Percentiles rank a stretch among this genome's conserved stretches.
Conservation (phyloP, 2,888 invertebrate genomes). For the Pristionchus mayeri region DNA sequence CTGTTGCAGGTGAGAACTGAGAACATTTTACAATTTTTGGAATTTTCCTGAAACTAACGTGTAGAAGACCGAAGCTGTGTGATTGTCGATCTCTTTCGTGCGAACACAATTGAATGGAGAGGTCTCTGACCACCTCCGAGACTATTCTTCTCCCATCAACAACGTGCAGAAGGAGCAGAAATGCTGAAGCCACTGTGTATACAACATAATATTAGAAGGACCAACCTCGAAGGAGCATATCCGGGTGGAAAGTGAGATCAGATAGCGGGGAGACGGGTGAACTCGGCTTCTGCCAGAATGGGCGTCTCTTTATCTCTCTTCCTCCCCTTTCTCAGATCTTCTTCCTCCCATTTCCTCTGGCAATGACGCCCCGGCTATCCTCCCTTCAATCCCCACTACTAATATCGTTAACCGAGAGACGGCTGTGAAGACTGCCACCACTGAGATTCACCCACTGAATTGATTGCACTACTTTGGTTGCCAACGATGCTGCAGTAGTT, state of each 20-base stretch:
- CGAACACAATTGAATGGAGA: conserved; percentile 35
- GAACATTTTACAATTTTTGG: neutral
- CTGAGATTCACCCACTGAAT: conserved; percentile 6
- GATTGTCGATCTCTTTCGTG: neutral
- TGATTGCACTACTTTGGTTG: neutral
- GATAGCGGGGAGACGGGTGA: conserved; percentile 1
- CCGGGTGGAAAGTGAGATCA: neutral
- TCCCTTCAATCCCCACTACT: conserved; percentile 30
- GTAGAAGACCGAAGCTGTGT: conserved; percentile 10
- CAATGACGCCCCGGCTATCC: neutral
- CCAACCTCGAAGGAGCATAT: conserved; percentile 22
- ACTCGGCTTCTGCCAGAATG: conserved; percentile 10
- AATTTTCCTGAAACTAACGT: neutral
- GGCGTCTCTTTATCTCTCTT: conserved; percentile 17
- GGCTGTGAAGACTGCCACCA: neutral
- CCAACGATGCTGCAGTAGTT: neutral
- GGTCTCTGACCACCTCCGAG: conserved; percentile 3
- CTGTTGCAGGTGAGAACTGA: conserved; percentile 13
- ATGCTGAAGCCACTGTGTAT: too few species aligned
- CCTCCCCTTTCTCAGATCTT: conserved; percentile 15
- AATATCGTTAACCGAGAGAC: conserved; percentile 28
- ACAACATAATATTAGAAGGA: neutral
- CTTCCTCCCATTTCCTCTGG: neutral
- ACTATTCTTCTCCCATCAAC: neutral
- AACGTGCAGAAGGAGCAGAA: conserved; percentile 3